These are phyloP conservation scores for Tonatia bakeri DNA, from an alignment of 2,113 vertebrate species.

Conservation along the genomic window DNA sequence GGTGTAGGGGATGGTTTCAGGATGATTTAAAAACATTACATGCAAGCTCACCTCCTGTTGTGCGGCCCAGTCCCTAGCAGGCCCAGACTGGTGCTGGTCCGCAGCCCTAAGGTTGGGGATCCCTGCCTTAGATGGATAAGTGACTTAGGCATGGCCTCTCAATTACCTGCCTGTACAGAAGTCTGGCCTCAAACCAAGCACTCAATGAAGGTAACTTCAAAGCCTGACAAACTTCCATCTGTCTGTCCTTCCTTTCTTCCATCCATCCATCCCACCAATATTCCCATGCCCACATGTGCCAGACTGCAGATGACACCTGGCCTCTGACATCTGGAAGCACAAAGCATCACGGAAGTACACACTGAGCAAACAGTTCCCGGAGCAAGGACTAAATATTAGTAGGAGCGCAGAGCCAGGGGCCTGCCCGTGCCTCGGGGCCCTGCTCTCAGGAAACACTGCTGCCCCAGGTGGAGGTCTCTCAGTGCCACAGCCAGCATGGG, in stretches of 20 bases:
- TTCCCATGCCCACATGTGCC: neutral
- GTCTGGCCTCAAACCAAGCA: neutral
- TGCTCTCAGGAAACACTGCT: neutral
- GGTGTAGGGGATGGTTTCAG: no score
- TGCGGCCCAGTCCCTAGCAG: no score
- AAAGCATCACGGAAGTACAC: neutral
- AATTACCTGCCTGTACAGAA: neutral
- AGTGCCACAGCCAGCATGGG: neutral
- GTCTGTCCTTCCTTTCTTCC: neutral
- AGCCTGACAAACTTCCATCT: neutral
- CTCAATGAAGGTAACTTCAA: neutral
- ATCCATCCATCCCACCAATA: neutral
- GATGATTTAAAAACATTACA: no score
- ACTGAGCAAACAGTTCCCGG: neutral
- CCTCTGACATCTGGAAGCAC: neutral
- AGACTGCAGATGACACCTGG: neutral
- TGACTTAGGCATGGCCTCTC: neutral
- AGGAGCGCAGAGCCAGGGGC: no score
- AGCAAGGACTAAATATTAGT: neutral
- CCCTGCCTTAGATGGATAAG: neutral
- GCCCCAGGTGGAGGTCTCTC: constrained; percentile 35
- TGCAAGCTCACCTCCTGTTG: no score
- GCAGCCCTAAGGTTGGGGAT: no score
- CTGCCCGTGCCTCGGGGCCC: neutral
- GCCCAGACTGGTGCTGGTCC: no score